Base-by-base conservation (phyloP, 1,140 invertebrate species). In the Megalopta genalis region DNA sequence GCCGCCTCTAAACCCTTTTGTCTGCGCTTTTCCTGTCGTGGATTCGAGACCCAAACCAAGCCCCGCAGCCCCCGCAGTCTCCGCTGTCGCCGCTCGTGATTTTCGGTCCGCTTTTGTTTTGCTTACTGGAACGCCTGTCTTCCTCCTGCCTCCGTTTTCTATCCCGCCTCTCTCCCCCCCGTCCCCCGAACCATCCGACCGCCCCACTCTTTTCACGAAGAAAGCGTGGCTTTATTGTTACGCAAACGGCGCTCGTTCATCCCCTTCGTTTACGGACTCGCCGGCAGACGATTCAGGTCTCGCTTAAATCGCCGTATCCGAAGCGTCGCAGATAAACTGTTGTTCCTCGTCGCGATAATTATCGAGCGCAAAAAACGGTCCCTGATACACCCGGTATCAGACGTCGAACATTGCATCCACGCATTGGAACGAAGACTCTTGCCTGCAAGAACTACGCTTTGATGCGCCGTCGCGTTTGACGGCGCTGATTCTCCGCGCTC, bases 1-100 rank as follows among this genome's bases (percentile, higher is more conserved):
- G 89, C 90, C 86, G 86, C 87, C 87, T 87, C 89, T 87, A 90
- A 92, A 92, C 91, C 85, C 91, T 91, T 93, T 93, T 93, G 91
- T 93, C 90, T 88, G 85, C 81, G 90, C 90, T 92, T 91, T 92
- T 91, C 91, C 91, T 91, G 88, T 86, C 87, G 66, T 86, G 87
- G 75, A 89, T 88, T 89, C 87, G 84, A 88, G 87, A 82, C 86
- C 83, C 73, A 72, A 54, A 73, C 46, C 49, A 42, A 32, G 23
- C 18, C 60, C 14, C 59, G n/a, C n/a, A n/a, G n/a, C n/a, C n/a
- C n/a, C n/a, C n/a, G n/a, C 32, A 32, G 32, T 4, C 32, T 3
- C 7, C 21, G 27, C 39, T 52, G 37, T 54, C 54, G 54, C 4
- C 49, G 54, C 25, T 77, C 75, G 72, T 81, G 84, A 86, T 86